Percentiles rank a stretch among this genome's conserved stretches.
Conservation (phyloP, 1,140 invertebrate species). For the Protaetia brevitarsis region DNA sequence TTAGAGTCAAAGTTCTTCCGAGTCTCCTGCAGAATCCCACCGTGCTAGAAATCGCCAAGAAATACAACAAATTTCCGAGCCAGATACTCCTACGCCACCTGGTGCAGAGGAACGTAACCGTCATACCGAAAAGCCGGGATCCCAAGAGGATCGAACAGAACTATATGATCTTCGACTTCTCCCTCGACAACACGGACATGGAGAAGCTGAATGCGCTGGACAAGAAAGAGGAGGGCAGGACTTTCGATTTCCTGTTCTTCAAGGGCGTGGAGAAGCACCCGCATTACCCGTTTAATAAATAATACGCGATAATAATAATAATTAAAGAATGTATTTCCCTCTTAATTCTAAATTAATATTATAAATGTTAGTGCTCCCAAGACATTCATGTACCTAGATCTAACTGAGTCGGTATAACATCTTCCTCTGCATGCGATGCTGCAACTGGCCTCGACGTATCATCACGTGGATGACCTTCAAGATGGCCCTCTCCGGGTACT, state of each 20-base stretch:
- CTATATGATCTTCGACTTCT: conserved; percentile 59
- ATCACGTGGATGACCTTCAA: conserved; percentile 90
- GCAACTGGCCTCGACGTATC: conserved; percentile 91
- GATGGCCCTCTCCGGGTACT: conserved; percentile 85
- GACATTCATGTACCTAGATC: conserved; percentile 27
- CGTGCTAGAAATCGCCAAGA: conserved; percentile 50
- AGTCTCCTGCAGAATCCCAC: conserved; percentile 57
- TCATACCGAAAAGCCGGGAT: conserved; percentile 59
- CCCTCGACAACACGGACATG: conserved; percentile 54
- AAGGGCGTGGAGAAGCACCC: conserved; percentile 58
- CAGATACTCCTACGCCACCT: conserved; percentile 59
- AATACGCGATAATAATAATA: background rate
- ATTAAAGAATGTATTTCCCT: background rate
- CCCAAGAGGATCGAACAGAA: conserved; percentile 57
- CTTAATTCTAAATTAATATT: background rate
- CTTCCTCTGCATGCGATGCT: conserved; percentile 94
- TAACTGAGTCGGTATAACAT: conserved; percentile 89
- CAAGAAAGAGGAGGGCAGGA: conserved; percentile 53
- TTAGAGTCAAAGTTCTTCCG: conserved; percentile 52
- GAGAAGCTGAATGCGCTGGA: conserved; percentile 53
- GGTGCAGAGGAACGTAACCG: conserved; percentile 52
- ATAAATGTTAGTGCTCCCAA: background rate
- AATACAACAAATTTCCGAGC: conserved; percentile 52
- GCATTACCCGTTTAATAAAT: conserved; percentile 53
- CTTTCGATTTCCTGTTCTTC: conserved; percentile 58